Percentiles rank a stretch among this genome's conserved stretches.
These are phyloP conservation scores for Drosophila vallismaia DNA, from an alignment of 2,888 invertebrate species.

Conservation along the genomic window DNA sequence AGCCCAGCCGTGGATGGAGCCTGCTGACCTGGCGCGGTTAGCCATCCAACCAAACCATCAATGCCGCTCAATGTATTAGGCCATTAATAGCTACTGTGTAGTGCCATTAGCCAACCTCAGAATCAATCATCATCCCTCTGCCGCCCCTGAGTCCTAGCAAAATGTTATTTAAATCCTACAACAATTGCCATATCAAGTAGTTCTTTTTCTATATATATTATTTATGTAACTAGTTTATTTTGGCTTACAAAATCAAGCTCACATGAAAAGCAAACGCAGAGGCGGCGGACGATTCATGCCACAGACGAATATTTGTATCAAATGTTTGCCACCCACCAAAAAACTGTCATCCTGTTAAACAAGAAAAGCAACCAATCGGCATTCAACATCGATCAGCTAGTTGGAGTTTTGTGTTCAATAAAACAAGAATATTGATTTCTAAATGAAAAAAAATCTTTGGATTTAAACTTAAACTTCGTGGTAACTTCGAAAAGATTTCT, in stretches of 20 bases:
- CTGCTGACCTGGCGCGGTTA: constrained; percentile 81
- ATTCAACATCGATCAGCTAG: constrained; percentile 60
- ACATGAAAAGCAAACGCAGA: background rate
- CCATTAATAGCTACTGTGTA: constrained; percentile 82
- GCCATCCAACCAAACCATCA: constrained; percentile 10
- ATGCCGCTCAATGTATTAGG: constrained; percentile 77
- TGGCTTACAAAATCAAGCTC: background rate
- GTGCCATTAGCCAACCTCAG: constrained; percentile 65
- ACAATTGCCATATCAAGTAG: constrained; percentile 62
- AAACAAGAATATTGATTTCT: constrained; percentile 66
- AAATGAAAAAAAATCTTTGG: background rate
- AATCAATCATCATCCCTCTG: constrained; percentile 15
- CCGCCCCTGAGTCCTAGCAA: constrained; percentile 49
- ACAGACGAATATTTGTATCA: constrained; percentile 80
- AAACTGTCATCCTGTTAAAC: constrained; percentile 33
- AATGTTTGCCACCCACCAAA: constrained; percentile 69
- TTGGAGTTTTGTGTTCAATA: constrained; percentile 71
- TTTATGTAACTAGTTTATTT: constrained; percentile 46
- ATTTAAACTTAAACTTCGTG: background rate
- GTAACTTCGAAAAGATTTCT: background rate
- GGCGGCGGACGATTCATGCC: constrained; percentile 36
- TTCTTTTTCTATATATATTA: constrained; percentile 52
- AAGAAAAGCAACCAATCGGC: constrained; percentile 37
- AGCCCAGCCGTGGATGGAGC: constrained; percentile 79
- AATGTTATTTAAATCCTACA: constrained; percentile 55